Base-by-base conservation (phyloP, 2,113 vertebrate genomes). In the Solenodon paradoxus region DNA sequence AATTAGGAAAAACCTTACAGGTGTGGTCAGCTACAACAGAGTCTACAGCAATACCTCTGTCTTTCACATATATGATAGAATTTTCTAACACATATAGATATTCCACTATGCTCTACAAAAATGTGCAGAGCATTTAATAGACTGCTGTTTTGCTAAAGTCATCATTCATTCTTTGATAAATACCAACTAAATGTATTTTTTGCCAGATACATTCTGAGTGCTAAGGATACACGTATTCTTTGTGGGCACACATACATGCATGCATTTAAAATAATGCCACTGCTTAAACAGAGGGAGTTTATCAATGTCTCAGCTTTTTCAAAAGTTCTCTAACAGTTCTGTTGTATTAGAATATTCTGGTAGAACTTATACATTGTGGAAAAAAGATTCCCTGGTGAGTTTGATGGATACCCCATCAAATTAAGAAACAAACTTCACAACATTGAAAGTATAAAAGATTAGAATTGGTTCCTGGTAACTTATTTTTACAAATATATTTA, bases 241-340 rank as follows among this genome's bases (percentile, higher is more conserved):
- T 6, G 2, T 22, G 7, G 4, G 22, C 9, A 4, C n/a, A 66
- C 4, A 8, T 1, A 26, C 9, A 35, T 0, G 15, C 11, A 2
- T 38, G 22, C 26, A 22, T 80, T 82, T 79, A 40, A 30, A 38
- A 17, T 51, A 3, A 35, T 28, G 40, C 8, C 38, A 8, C 15
- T 75, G 28, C 9, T 78, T n/a, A 79, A 55, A 35, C 11, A 40
- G 30, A 42, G 30, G 9, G 12, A n/a, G 0, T 24, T n/a, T n/a
- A n/a, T n/a, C n/a, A n/a, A 0, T 49, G 4, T 32, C 13, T 24
- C 42, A 20, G 40, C 19, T 63, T 74, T 47, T 75, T 28, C 5
- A 24, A 22, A 61, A 47, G 85, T 5, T 5, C 32, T 45, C 7
- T 72, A 26, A 47, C 49, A 49, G 42, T 53, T 55, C 24, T 90